Evolutionary conservation across 2,113 vertebrate species (phyloP).

Genomic region (Phoenicopterus ruber): DNA sequence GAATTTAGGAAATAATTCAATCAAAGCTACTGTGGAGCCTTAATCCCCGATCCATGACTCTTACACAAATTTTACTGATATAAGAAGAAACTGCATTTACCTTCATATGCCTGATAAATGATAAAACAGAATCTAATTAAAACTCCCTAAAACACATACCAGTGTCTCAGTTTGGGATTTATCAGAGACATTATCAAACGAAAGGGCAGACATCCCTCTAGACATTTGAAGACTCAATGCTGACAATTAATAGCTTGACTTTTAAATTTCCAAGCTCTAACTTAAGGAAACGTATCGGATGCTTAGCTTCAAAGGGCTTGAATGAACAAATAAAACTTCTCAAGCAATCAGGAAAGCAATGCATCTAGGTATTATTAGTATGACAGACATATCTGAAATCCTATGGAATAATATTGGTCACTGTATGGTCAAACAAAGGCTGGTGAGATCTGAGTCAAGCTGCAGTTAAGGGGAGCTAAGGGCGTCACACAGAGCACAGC

Average conservation of each 20-base stretch:
- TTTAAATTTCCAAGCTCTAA: slow-evolving; percentile 8
- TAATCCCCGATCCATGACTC: slow-evolving; percentile 3
- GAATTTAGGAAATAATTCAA: slow-evolving; percentile 5
- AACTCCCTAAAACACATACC: not conserved
- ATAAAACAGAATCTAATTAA: slow-evolving; percentile 35
- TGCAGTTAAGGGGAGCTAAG: not conserved
- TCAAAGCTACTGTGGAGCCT: not conserved
- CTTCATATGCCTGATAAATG: slow-evolving; percentile 1
- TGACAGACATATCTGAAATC: not conserved
- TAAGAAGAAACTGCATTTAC: not conserved
- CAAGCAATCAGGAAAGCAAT: not conserved
- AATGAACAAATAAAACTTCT: slow-evolving; percentile 16
- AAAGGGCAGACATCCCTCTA: not conserved
- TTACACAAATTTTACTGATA: not conserved
- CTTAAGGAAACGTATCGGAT: not conserved
- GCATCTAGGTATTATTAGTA: not conserved
- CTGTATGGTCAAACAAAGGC: not conserved
- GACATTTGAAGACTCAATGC: slow-evolving; percentile 13
- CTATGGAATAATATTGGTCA: not conserved
- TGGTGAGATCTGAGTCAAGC: not conserved
- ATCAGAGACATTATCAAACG: not conserved
- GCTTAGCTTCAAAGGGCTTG: not conserved
- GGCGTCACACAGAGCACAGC: not conserved
- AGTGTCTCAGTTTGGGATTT: slow-evolving; percentile 24
- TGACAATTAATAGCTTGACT: slow-evolving; percentile 29